phyloP scores from a whole-genome alignment of 2,113 vertebrate species.

The Micromys minutus region DNA sequence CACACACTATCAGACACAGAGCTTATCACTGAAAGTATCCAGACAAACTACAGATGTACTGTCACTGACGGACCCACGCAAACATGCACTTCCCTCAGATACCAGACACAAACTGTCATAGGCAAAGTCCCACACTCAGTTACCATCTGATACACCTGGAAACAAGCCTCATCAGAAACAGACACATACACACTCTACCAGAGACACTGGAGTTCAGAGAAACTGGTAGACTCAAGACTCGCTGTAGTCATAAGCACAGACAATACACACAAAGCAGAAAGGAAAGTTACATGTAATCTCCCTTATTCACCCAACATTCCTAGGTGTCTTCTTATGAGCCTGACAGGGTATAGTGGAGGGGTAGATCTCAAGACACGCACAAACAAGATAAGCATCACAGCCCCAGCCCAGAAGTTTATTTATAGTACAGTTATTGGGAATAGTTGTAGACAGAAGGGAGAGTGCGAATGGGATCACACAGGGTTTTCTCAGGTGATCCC shows the following conservation, averaged over 20 bases:
- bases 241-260: not conserved
- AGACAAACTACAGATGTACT: conserved; percentile 66
- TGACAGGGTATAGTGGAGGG: not conserved
- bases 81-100: conserved; percentile 52
- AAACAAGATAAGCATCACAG: conserved; percentile 35
- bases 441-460: conserved; percentile 38
- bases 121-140: conserved; percentile 55
- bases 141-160: conserved; percentile 74
- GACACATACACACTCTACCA: not conserved
- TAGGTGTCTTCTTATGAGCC: not conserved
- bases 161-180: conserved; percentile 53
- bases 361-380: conserved; percentile 22
- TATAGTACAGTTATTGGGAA: conserved; percentile 51
- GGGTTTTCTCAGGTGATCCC: conserved; percentile 30
- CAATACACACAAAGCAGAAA: conserved; percentile 40
- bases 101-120: conserved; percentile 71
- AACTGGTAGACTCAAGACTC: conserved; percentile 17
- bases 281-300: not conserved
- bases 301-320: not conserved
- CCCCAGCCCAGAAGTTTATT: conserved; percentile 39
- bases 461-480: conserved; percentile 34
- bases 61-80: conserved; percentile 66
- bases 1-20: conserved; percentile 11
- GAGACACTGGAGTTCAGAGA: conserved; percentile 10
- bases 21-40: conserved; percentile 27